Evolutionary conservation across 2,888 invertebrate genomes (phyloP).

Genomic region (Platycheirus albimanus): DNA sequence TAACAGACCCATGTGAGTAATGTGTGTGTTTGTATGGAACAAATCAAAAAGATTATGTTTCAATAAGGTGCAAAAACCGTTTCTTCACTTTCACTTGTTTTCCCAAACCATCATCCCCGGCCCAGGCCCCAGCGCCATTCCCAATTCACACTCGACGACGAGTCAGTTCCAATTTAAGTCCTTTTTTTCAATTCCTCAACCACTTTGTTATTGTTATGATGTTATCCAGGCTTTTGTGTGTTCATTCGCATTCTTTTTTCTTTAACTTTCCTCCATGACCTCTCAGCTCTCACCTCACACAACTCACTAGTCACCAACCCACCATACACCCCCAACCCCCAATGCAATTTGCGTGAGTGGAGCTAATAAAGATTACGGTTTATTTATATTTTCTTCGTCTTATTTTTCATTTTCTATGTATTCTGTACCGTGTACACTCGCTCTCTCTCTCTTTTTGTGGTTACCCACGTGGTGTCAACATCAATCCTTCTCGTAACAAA

Average conservation of each 20-base stretch:
- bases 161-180: slow-evolving; percentile 48
- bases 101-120: not conserved
- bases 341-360: slow-evolving; percentile 73
- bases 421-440: slow-evolving; percentile 10
- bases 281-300: too few species aligned
- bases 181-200: slow-evolving; percentile 53
- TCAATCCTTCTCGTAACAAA: slow-evolving; percentile 63
- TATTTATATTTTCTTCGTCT: slow-evolving; percentile 63
- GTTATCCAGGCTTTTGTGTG: slow-evolving; percentile 70
- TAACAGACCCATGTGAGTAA: too few species aligned
- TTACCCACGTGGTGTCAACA: slow-evolving; percentile 72
- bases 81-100: slow-evolving; percentile 24
- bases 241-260: slow-evolving; percentile 62
- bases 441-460: slow-evolving; percentile 30
- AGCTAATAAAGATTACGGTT: slow-evolving; percentile 73
- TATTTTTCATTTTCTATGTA: slow-evolving; percentile 22
- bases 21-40: too few species aligned
- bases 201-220: slow-evolving; percentile 70
- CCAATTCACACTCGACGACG: too few species aligned
- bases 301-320: too few species aligned
- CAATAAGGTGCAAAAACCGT: slow-evolving; percentile 4
- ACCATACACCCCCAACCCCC: too few species aligned
- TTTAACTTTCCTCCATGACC: slow-evolving; percentile 44
- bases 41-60: slow-evolving; percentile 25
- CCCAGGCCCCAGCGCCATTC: not conserved